Conservation (phyloP, 1,140 invertebrate species). For the Araneus ventricosus region DNA sequence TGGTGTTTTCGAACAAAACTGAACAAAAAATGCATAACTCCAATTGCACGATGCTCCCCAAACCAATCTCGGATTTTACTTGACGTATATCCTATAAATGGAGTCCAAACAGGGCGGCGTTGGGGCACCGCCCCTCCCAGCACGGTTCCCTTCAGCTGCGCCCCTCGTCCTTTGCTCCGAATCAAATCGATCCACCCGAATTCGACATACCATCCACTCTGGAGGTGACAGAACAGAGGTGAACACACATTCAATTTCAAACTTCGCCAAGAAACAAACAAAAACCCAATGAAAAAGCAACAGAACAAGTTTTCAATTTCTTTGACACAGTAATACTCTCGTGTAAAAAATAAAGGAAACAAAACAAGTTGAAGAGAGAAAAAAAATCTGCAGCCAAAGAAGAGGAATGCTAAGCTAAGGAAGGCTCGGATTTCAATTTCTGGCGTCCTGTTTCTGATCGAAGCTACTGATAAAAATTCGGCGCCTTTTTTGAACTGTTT, state of each 20-base stretch:
- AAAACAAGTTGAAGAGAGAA: not conserved
- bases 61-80: not conserved
- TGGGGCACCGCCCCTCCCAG: not conserved
- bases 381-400: slow-evolving; percentile 3
- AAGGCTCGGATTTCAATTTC: slow-evolving; percentile 63
- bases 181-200: slow-evolving; percentile 17
- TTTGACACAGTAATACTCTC: slow-evolving; percentile 29
- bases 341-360: not conserved
- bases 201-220: slow-evolving; percentile 36
- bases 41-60: not conserved
- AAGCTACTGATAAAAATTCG: slow-evolving; percentile 50
- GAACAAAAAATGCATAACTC: not conserved
- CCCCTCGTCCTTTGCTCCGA: slow-evolving; percentile 42
- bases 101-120: slow-evolving; percentile 7
- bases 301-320: slow-evolving; percentile 62
- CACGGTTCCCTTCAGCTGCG: not conserved
- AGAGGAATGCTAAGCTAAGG: slow-evolving; percentile 31
- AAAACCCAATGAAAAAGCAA: not conserved
- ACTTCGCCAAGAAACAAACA: slow-evolving; percentile 28
- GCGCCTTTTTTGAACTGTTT: slow-evolving; percentile 57
- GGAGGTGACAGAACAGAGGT: slow-evolving; percentile 65
- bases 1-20: not conserved
- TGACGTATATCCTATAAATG: not conserved
- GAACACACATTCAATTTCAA: slow-evolving; percentile 56
- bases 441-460: slow-evolving; percentile 48